Evolutionary conservation across 1,140 invertebrate species (phyloP).

Genomic region (Drosophila hydei): DNA sequence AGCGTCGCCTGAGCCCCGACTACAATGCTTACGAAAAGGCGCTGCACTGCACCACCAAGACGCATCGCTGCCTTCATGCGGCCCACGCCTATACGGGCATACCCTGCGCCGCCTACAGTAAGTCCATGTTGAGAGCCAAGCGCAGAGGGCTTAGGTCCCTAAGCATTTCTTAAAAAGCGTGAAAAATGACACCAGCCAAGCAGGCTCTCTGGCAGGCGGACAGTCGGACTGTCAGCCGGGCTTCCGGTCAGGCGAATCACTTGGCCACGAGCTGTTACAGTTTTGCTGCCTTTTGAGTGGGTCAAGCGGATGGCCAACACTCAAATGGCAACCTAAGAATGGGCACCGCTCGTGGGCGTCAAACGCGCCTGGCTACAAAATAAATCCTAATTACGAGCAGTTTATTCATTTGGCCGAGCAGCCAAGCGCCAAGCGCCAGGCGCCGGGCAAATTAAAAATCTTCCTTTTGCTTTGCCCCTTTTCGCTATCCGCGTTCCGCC

Average conservation of each 20-base stretch:
- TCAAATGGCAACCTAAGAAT: slow-evolving; percentile 30
- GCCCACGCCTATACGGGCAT: slow-evolving; percentile 95
- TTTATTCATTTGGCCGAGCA: slow-evolving; percentile 65
- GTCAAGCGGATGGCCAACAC: slow-evolving; percentile 53
- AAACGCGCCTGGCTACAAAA: slow-evolving; percentile 60
- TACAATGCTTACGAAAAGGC: slow-evolving; percentile 85
- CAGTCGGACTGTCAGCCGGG: not conserved
- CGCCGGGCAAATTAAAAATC: slow-evolving; percentile 67
- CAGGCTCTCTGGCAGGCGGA: slow-evolving; percentile 15
- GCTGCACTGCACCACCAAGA: slow-evolving; percentile 90
- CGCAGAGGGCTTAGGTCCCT: slow-evolving; percentile 13
- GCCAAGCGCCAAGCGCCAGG: slow-evolving; percentile 48
- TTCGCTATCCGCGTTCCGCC: slow-evolving; percentile 21
- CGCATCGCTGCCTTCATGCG: slow-evolving; percentile 94
- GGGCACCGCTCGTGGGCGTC: slow-evolving; percentile 12
- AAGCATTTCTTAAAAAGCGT: slow-evolving; percentile 51
- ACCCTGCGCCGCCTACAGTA: slow-evolving; percentile 92
- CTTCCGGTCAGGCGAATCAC: slow-evolving; percentile 23
- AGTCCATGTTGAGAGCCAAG: slow-evolving; percentile 83
- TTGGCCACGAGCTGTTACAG: slow-evolving; percentile 52
- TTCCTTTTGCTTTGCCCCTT: slow-evolving; percentile 25
- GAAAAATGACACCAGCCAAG: slow-evolving; percentile 65
- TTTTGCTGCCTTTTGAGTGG: slow-evolving; percentile 47
- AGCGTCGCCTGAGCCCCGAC: slow-evolving; percentile 85
- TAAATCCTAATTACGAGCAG: slow-evolving; percentile 80